Evolutionary conservation across 2,888 invertebrate species (phyloP).

Genomic region (Prosopocoilus inquinatus): DNA sequence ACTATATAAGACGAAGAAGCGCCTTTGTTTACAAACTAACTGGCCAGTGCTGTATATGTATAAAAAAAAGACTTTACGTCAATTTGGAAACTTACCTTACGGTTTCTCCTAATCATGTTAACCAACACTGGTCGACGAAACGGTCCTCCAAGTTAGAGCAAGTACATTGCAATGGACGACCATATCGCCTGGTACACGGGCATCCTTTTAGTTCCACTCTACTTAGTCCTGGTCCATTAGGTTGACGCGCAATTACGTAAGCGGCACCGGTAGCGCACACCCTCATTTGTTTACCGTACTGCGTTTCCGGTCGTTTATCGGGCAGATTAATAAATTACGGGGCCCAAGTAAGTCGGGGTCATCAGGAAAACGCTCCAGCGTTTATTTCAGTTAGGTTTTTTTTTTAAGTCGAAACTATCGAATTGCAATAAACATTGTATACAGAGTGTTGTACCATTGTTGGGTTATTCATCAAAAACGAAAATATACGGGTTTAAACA

Average conservation of each 20-base stretch:
- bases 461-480: too few relatives aligned
- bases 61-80: too few relatives aligned
- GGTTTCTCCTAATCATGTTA: constrained; percentile 40
- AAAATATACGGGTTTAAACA: too few relatives aligned
- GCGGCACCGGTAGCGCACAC: constrained; percentile 20
- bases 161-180: not conserved
- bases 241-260: constrained; percentile 19
- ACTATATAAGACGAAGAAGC: too few relatives aligned
- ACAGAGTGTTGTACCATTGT: too few relatives aligned
- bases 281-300: constrained; percentile 20
- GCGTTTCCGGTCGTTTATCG: constrained; percentile 5
- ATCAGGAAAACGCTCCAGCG: too few relatives aligned
- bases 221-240: constrained; percentile 23
- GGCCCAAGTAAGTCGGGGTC: too few relatives aligned
- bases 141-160: not conserved
- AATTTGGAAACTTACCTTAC: constrained; percentile 36
- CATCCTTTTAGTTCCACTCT: constrained; percentile 25
- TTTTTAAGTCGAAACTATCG: too few relatives aligned
- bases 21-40: too few relatives aligned
- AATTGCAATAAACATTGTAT: too few relatives aligned
- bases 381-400: too few relatives aligned
- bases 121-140: constrained; percentile 3
- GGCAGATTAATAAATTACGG: not conserved
- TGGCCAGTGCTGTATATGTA: too few relatives aligned
- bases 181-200: constrained; percentile 10